Conservation (phyloP, 92 coral and sea anemone species). For the Meandrina meandrites region DNA sequence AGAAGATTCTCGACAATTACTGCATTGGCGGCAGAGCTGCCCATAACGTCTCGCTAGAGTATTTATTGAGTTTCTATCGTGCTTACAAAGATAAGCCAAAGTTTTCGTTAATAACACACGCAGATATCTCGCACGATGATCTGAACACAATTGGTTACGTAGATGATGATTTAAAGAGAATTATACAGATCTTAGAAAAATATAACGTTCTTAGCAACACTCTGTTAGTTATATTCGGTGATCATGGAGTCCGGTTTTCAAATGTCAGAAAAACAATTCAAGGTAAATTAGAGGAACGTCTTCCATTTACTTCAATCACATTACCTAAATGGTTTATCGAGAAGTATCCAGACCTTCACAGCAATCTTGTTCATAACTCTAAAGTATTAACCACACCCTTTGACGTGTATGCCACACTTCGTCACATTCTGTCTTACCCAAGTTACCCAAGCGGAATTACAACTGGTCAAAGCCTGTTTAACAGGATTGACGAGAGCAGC, state of each 20-base stretch:
- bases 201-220: constrained; percentile 52
- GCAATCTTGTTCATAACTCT: constrained; percentile 43
- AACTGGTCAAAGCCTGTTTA: constrained; percentile 1
- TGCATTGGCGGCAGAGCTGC: constrained; percentile 69
- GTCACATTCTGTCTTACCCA: constrained; percentile 71
- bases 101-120: constrained; percentile 46
- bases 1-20: constrained; percentile 7
- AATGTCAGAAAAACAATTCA: not conserved
- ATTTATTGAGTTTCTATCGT: constrained; percentile 23
- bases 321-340: constrained; percentile 60
- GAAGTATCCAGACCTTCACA: constrained; percentile 47
- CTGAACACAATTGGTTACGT: constrained; percentile 54
- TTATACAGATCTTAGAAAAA: constrained; percentile 47
- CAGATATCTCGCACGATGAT: constrained; percentile 47
- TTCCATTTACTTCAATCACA: constrained; percentile 73
- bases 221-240: not conserved
- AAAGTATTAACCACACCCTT: constrained; percentile 67
- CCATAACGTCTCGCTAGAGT: constrained; percentile 70
- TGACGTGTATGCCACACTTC: constrained; percentile 67
- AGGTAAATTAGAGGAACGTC: constrained; percentile 54
- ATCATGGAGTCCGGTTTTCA: not conserved
- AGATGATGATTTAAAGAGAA: constrained; percentile 48
- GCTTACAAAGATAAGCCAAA: constrained; percentile 69
- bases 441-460: constrained; percentile 50
- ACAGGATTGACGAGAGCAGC: constrained; percentile 35